Evolutionary conservation across 2,888 invertebrate species (phyloP), one percentile per base, ranked within the genome.

Genomic region (Diadromus collaris): DNA sequence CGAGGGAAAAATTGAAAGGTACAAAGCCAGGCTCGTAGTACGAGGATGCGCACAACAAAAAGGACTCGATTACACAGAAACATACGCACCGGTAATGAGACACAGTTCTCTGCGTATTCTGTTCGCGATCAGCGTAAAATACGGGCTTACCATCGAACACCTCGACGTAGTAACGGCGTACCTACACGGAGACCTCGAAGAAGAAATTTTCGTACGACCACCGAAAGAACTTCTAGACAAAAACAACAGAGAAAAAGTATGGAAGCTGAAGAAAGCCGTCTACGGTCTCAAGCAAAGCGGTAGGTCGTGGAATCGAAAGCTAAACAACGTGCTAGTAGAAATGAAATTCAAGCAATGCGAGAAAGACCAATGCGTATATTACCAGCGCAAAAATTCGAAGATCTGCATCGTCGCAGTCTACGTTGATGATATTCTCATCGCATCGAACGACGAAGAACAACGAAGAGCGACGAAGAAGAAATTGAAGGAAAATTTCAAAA

Each of bases 161-260:
- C 65, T 86, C 41, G 86, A 86, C 82, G 85, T 84, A 6, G 79
- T 80, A 5, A 83, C 86, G 13, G 86, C 86, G 2, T 86, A 84
- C 69, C 68, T 86, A 27, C 80, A 86, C 76, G 83, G 83, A n/a
- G n/a, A n/a, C n/a, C n/a, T n/a, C n/a, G n/a, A n/a, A n/a, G n/a
- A n/a, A n/a, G n/a, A n/a, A n/a, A 80, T 85, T 6, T 85, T 81
- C 32, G 82, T 85, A 82, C 63, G 76, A 67, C 81, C 56, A n/a
- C n/a, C 21, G 21, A 24, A 44, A 19, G 54, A 32, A 6, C 16
- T 48, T 6, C 6, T 6, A 6, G 48, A 38, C 41, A 9, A 38
- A 21, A 38, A 38, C 16, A 19, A 38, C 19, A 27, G 54, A 16
- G 16, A 73, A 13, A 51, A 21, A 24, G 41, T 56, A 4, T 75